Base-by-base conservation (phyloP, 1,140 invertebrate species). In the Ceratosolen fusciceps region DNA sequence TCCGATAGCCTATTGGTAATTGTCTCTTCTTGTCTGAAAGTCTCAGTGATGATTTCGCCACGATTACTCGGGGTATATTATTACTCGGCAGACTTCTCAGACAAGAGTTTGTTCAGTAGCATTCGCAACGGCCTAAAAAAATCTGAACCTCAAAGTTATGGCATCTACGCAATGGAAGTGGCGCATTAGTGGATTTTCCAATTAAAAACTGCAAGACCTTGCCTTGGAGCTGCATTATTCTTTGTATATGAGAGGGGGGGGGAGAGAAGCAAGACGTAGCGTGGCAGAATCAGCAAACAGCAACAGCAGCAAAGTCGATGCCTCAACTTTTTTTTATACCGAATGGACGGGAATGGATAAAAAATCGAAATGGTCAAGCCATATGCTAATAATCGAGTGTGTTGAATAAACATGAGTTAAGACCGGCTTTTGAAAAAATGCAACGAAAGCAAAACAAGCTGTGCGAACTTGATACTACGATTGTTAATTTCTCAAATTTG, bases 401-500 rank as follows among this genome's bases (percentile, higher is more conserved):
- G 2, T 24, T 60, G 71, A 39, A 74, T 74, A 58, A 74, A 74
- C 71, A 74, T 58, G 54, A 74, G 21, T 56, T 26, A 34, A 26
- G 24, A 24, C 54, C 54, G 34, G 52, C 31, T 74, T 34, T 73
- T 16, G 9, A 52, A 71, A 68, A 37, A 58, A 73, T 67, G 65
- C 65, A 67, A 12, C 29, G 0, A 43, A 39, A 65, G 31, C 21
- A 39, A 56, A 54, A 58, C 19, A 56, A 73, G 71, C 26, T 67
- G 24, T 24, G 43, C 21, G 21, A 74, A 54, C 43, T n/a, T 39
- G 19, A 60, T 60, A 21, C 9, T 24, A 7, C 16, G 34, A 39
- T 39, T 39, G 62, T 65, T 26, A 65, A 65, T 65, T 65, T 34
- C 52, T 56, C 19, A 56, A 73, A 73, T 56, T 73, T 73, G 70